phyloP scores from a whole-genome alignment of 2,888 invertebrate genomes.

The Cotesia congregata region DNA sequence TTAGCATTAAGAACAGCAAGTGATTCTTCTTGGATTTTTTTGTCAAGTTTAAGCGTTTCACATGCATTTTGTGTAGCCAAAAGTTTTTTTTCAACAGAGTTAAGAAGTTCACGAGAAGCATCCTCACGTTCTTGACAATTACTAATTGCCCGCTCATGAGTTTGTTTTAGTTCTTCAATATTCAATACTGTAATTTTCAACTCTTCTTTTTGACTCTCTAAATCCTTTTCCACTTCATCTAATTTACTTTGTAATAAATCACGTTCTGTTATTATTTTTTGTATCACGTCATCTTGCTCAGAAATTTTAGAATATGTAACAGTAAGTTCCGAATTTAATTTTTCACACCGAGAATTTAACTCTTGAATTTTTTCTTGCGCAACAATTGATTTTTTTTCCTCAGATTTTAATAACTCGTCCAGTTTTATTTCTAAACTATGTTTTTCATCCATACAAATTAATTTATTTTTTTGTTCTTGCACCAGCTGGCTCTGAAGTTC shows the following conservation, averaged over 20 bases:
- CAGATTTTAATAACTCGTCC: neutral
- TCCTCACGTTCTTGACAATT: slow-evolving; percentile 27
- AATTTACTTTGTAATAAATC: slow-evolving; percentile 22
- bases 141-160: slow-evolving; percentile 15
- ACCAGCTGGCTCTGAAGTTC: slow-evolving; percentile 58
- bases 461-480: slow-evolving; percentile 57
- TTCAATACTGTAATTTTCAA: neutral
- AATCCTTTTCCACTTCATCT: slow-evolving; percentile 16
- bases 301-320: slow-evolving; percentile 17
- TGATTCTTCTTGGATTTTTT: slow-evolving; percentile 52
- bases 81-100: slow-evolving; percentile 39
- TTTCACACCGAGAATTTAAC: slow-evolving; percentile 4
- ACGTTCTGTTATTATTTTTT: slow-evolving; percentile 13
- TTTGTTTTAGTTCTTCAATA: slow-evolving; percentile 29
- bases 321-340: neutral
- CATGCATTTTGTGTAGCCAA: slow-evolving; percentile 44
- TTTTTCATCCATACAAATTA: slow-evolving; percentile 40
- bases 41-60: slow-evolving; percentile 45
- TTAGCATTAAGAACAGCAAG: slow-evolving; percentile 47
- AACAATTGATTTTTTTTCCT: slow-evolving; percentile 10
- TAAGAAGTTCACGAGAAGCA: slow-evolving; percentile 31
- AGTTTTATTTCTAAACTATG: slow-evolving; percentile 25
- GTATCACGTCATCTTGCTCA: neutral
- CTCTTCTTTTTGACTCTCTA: slow-evolving; percentile 16
- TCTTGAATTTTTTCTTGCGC: slow-evolving; percentile 14